Evolutionary conservation across 2,797 vertebrate genomes (phyloP).

Genomic region (Borostomias antarcticus): DNA sequence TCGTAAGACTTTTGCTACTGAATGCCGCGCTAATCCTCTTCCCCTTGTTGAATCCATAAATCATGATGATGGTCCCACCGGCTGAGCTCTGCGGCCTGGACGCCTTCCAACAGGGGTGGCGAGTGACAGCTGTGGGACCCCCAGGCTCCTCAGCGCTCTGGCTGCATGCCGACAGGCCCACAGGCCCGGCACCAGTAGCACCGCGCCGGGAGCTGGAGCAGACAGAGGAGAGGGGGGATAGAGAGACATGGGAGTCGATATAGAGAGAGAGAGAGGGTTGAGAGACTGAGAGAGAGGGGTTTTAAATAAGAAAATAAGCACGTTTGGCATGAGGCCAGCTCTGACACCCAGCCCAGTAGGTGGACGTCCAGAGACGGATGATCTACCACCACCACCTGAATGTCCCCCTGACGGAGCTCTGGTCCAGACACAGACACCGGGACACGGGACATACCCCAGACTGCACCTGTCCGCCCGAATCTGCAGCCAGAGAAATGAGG

Average conservation of each 20-base stretch:
- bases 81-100: conserved; percentile 6
- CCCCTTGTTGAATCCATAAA: conserved; percentile 6
- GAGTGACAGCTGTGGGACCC: conserved; percentile 8
- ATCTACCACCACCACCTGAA: background rate
- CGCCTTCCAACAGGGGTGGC: background rate
- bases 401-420: background rate
- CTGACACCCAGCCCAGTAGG: background rate
- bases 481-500: background rate
- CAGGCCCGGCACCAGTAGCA: background rate
- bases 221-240: background rate
- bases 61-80: conserved; percentile 5
- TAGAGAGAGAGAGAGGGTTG: too few relatives aligned
- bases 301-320: background rate
- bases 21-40: background rate
- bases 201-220: background rate
- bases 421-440: background rate
- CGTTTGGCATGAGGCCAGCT: background rate
- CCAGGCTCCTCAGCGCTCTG: background rate
- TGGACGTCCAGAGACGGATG: background rate
- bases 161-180: background rate
- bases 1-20: background rate
- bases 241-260: background rate
- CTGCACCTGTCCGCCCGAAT: background rate
- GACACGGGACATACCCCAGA: too few relatives aligned
- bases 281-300: background rate